Conservation (phyloP, 2,888 invertebrate genomes). For the Pseudeuparius sepicola region DNA sequence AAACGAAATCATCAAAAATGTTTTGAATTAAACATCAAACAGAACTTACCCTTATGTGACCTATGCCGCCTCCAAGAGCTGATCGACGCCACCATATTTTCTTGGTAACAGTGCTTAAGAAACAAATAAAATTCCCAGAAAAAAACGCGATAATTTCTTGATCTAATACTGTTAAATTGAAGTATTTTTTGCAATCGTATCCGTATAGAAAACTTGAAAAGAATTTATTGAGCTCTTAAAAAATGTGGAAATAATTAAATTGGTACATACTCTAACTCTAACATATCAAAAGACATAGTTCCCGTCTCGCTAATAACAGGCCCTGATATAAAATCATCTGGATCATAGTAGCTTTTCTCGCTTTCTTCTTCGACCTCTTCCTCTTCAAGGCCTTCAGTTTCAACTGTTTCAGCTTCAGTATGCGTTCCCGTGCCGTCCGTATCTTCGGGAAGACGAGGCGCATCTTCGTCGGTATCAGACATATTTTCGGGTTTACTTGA, state of each 20-base stretch:
- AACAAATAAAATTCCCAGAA: constrained; percentile 72
- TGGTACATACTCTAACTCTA: constrained; percentile 63
- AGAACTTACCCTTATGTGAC: constrained; percentile 72
- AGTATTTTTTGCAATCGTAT: constrained; percentile 71
- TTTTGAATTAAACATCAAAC: background rate
- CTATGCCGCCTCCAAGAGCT: constrained; percentile 70
- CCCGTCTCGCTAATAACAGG: constrained; percentile 44
- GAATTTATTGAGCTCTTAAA: too few species aligned
- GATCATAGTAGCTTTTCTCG: constrained; percentile 31
- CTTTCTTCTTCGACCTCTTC: constrained; percentile 20
- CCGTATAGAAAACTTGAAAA: constrained; percentile 68
- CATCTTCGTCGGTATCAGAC: constrained; percentile 25
- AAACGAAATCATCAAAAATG: constrained; percentile 20
- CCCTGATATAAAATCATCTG: constrained; percentile 48
- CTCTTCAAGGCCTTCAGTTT: constrained; percentile 7
- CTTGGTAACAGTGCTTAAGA: constrained; percentile 58
- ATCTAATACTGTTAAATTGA: constrained; percentile 71
- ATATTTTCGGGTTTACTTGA: constrained; percentile 16
- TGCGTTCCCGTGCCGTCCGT: constrained; percentile 16
- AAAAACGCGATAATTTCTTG: constrained; percentile 64
- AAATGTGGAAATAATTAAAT: too few species aligned
- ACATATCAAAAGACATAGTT: constrained; percentile 47
- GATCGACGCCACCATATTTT: constrained; percentile 62
- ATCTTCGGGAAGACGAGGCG: constrained; percentile 24
- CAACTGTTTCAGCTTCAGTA: background rate